Percentiles rank a stretch among this genome's conserved stretches.
phyloP scores from a whole-genome alignment of 2,888 invertebrate genomes.

The Galeopsomyia nigrocyanea region DNA sequence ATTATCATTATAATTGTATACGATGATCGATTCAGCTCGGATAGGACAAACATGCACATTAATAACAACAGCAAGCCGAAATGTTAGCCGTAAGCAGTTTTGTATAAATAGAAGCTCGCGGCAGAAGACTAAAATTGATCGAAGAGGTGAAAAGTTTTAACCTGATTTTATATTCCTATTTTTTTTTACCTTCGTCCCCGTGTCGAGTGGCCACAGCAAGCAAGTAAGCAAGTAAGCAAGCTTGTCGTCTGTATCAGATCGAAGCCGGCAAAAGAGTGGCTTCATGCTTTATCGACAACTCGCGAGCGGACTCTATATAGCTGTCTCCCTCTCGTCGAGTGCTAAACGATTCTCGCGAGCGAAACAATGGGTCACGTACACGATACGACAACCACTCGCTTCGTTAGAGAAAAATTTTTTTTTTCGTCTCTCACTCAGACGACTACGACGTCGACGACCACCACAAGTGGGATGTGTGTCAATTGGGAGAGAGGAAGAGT shows the following conservation, averaged over 20 bases:
- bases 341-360: constrained; percentile 33
- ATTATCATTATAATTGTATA: too few relatives aligned
- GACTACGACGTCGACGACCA: background rate
- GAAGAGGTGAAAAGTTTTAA: constrained; percentile 46
- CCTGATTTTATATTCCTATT: constrained; percentile 34
- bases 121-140: constrained; percentile 26
- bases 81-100: constrained; percentile 26
- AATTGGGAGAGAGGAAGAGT: too few relatives aligned
- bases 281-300: constrained; percentile 48
- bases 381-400: too few relatives aligned
- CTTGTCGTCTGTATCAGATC: constrained; percentile 38
- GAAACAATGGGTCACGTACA: background rate
- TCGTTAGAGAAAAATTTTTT: too few relatives aligned
- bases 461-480: too few relatives aligned
- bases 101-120: constrained; percentile 18
- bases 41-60: too few relatives aligned
- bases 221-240: background rate
- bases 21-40: too few relatives aligned
- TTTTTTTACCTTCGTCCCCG: too few relatives aligned
- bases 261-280: constrained; percentile 32
- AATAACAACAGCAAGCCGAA: background rate
- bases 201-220: too few relatives aligned
- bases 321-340: background rate
- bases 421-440: background rate
- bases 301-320: constrained; percentile 14